Evolutionary conservation across 2,797 vertebrate genomes (phyloP).

Genomic region (Propithecus deckenii): DNA sequence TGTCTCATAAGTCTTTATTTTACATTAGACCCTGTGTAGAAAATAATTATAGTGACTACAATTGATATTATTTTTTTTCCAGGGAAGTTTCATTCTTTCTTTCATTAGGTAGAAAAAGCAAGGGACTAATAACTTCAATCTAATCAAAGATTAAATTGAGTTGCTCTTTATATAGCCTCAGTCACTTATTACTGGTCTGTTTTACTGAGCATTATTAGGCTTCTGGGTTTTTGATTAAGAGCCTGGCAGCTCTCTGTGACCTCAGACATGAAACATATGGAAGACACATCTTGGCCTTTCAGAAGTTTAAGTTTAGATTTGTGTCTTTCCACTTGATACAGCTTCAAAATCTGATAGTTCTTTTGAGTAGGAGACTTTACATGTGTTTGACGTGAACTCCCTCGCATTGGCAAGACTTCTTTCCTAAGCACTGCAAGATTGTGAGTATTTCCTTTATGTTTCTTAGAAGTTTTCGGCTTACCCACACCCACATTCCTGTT

Average conservation of each 20-base stretch:
- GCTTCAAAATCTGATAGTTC: not conserved
- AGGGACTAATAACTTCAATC: not conserved
- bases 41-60: not conserved
- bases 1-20: not conserved
- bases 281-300: not conserved
- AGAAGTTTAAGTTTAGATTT: not conserved
- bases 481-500: not conserved
- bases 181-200: not conserved
- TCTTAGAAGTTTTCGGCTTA: not conserved
- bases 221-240: not conserved
- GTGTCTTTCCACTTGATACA: not conserved
- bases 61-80: not conserved
- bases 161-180: not conserved
- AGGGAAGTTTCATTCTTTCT: not conserved
- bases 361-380: not conserved
- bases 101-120: not conserved
- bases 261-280: not conserved
- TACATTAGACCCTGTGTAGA: not conserved
- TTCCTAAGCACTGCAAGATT: not conserved
- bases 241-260: not conserved
- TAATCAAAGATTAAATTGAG: not conserved
- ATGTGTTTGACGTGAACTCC: not conserved
- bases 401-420: not conserved
- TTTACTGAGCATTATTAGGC: not conserved
- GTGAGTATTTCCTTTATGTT: not conserved